Evolutionary conservation across 1,140 invertebrate species (phyloP).

Genomic region (Eulimnadia texana): DNA sequence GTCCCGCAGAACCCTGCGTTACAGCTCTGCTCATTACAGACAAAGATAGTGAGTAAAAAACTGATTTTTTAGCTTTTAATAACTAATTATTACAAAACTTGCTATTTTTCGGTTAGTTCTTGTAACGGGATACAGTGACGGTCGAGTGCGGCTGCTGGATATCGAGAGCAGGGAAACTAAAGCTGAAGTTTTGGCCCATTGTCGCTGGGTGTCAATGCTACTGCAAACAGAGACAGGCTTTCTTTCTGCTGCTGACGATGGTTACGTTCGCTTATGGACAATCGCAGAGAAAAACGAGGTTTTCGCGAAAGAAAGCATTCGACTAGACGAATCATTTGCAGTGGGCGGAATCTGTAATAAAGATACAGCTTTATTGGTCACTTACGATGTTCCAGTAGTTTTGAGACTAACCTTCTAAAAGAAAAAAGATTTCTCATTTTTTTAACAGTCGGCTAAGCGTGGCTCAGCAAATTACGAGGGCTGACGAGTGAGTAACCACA

Average conservation of each 20-base stretch:
- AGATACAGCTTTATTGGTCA: not conserved
- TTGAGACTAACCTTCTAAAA: not conserved
- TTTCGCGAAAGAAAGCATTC: not conserved
- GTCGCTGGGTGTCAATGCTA: not conserved
- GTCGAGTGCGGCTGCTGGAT: not conserved
- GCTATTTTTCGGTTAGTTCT: too few relatives aligned
- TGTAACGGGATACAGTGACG: not conserved
- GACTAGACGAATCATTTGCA: not conserved
- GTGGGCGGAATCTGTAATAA: not conserved
- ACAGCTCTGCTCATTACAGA: not conserved
- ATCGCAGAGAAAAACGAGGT: not conserved
- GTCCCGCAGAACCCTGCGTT: not conserved
- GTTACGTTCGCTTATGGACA: not conserved
- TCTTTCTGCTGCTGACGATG: not conserved
- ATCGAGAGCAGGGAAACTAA: not conserved
- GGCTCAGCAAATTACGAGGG: too few relatives aligned
- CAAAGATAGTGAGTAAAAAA: not conserved
- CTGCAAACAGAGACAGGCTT: not conserved
- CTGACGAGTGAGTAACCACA: too few relatives aligned
- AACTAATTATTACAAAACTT: not conserved
- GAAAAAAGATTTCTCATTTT: too few relatives aligned
- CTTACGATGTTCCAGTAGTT: not conserved
- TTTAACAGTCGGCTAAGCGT: too few relatives aligned
- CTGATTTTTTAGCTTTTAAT: too few relatives aligned
- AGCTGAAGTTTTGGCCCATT: not conserved